These are phyloP conservation scores for Lottia scabra DNA, from an alignment of 2,888 invertebrate species.

Conservation along the genomic window DNA sequence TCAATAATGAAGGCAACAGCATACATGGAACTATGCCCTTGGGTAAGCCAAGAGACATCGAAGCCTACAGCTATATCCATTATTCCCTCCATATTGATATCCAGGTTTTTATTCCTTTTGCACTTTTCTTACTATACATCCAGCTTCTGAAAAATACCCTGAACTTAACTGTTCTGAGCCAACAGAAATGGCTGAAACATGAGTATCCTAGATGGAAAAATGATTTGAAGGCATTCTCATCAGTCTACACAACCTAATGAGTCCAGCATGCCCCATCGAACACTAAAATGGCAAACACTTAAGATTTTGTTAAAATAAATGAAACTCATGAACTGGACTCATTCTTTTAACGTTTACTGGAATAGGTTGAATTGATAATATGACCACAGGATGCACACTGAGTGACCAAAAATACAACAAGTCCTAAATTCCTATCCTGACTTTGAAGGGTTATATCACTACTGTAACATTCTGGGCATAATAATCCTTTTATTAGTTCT, in stretches of 20 bases:
- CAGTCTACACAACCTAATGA: neutral
- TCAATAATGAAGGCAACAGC: too few species aligned
- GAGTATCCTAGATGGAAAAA: neutral
- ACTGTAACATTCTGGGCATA: neutral
- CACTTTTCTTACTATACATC: neutral
- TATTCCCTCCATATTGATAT: too few species aligned
- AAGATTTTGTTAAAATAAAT: neutral
- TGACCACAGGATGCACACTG: too few species aligned
- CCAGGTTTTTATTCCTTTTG: neutral
- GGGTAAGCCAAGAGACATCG: too few species aligned
- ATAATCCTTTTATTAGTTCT: too few species aligned
- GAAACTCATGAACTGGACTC: neutral
- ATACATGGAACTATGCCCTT: too few species aligned
- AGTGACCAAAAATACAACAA: neutral
- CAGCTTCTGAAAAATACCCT: neutral
- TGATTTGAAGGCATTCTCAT: neutral
- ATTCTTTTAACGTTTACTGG: neutral
- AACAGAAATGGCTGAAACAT: neutral
- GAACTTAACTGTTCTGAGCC: neutral
- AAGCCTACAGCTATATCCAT: too few species aligned
- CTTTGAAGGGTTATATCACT: neutral
- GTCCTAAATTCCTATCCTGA: neutral
- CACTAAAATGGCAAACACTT: neutral
- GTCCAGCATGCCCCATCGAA: neutral
- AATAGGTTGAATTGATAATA: neutral